Evolutionary conservation across 2,888 invertebrate species (phyloP).

Genomic region (Minunthozetes semirufus): DNA sequence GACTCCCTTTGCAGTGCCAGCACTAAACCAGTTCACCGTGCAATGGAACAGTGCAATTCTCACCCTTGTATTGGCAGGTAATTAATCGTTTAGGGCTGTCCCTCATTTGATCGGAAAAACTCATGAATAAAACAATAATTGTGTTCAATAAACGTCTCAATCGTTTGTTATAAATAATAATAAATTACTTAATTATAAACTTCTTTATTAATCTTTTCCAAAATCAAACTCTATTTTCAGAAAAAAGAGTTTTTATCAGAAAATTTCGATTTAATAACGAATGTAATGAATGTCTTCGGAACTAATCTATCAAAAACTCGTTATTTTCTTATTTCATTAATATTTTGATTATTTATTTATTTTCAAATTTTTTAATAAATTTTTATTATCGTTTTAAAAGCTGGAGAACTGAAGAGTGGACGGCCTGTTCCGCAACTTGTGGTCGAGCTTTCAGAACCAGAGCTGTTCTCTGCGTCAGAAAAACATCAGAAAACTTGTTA

Average conservation of each 20-base stretch:
- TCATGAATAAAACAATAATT: background rate
- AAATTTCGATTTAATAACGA: background rate
- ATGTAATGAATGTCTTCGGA: background rate
- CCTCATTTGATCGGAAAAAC: background rate
- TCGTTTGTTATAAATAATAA: background rate
- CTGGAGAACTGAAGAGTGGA: slow-evolving; percentile 41
- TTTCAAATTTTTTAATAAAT: background rate
- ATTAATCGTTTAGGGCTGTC: background rate
- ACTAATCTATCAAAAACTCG: background rate
- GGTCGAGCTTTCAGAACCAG: slow-evolving; percentile 38
- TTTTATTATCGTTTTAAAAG: slow-evolving; percentile 29
- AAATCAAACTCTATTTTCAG: background rate
- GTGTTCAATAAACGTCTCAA: background rate
- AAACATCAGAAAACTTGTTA: slow-evolving; percentile 25
- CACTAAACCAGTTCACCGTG: slow-evolving; percentile 39
- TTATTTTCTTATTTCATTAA: background rate
- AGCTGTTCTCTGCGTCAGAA: slow-evolving; percentile 38
- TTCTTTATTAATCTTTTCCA: background rate
- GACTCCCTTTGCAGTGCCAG: slow-evolving; percentile 39
- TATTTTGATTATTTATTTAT: background rate
- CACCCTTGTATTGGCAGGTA: slow-evolving; percentile 42
- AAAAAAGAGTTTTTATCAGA: background rate
- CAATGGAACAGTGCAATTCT: slow-evolving; percentile 40
- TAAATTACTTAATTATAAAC: background rate
- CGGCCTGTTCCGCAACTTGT: slow-evolving; percentile 38